Evolutionary conservation across 2,797 vertebrate species (phyloP), one percentile per base, ranked within the genome.

Genomic region (Melanotaenia maccullochi): DNA sequence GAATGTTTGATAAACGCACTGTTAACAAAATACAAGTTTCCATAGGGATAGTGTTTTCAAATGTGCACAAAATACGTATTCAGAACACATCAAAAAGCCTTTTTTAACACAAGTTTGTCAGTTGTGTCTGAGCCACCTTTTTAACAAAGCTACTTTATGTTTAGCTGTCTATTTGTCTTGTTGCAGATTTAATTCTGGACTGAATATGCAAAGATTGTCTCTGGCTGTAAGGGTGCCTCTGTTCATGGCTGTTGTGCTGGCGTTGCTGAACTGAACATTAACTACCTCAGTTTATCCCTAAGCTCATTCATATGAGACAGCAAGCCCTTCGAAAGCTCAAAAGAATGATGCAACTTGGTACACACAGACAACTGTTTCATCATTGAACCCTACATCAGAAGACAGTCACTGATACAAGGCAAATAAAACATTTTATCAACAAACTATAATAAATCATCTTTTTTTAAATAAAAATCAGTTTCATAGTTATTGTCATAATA

Each of bases 281-380:
- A 60, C 14, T 38, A 49, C 16, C 22, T 35, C 2, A 40, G 40
- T 64, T 60, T 14, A 25, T 47, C 16, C 58, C 12, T 33, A 9
- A 73, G 38, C 62, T 60, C 25, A 40, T 59, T 51, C 18, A 54
- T n/a, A 35, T 59, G 54, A 59, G 8, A 64, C 25, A 59, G 7
- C 35, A 54, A 3, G 12, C 52, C 13, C 52, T 55, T 55, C 30
- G 5, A 55, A 55, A 55, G 52, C 36, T 32, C 35, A 25, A 16
- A 55, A 40, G 30, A 44, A 36, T 60, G 52, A 14, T 66, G 58
- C 25, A 54, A 22, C 30, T 59, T 40, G 52, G 18, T 38, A 63
- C 52, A 40, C 7, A 28, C 33, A 24, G 47, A 67, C 28, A 68
- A 54, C 51, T 54, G 12, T 54, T 22, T 11, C n/a, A 6, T 28